A percentile compares a stretch with the other conserved stretches of the same genome.
Conservation (phyloP, 1,140 invertebrate genomes). For the Battus philenor region DNA sequence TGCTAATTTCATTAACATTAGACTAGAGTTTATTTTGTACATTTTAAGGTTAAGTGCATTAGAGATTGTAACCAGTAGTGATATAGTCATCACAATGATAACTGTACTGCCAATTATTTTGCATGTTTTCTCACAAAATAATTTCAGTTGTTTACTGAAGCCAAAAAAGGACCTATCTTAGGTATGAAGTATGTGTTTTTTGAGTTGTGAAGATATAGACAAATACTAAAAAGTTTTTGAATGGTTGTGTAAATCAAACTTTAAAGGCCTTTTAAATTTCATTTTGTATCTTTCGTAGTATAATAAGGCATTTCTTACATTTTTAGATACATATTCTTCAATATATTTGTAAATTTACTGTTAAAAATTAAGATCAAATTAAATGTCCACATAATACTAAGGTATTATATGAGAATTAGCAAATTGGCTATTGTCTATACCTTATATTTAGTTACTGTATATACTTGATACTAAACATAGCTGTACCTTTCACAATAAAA, state of each 20-base stretch:
- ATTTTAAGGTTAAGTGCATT: conserved; percentile 11
- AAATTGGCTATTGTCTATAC: conserved; percentile 37
- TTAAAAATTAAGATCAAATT: no score
- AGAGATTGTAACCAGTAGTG: conserved; percentile 8
- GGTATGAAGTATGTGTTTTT: no score
- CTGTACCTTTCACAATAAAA: conserved; percentile 71
- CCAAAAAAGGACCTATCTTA: conserved; percentile 10
- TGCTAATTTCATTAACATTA: no score
- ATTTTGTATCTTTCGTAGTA: no score
- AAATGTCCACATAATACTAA: no score
- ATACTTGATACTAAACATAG: conserved; percentile 69
- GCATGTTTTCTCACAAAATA: conserved; percentile 6
- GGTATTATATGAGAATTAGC: conserved; percentile 34
- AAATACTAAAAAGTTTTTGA: no score
- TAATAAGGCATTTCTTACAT: no score
- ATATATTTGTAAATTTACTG: no score
- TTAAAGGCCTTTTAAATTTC: no score
- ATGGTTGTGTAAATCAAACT: no score
- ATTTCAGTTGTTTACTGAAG: conserved; percentile 1
- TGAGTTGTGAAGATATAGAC: no score
- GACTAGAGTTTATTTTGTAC: conserved; percentile 8
- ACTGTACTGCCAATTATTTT: background rate
- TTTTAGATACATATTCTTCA: no score
- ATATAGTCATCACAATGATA: conserved; percentile 15
- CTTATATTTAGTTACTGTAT: conserved; percentile 71